These are phyloP conservation scores for Samia ricini DNA, from an alignment of 1,140 invertebrate genomes.

Conservation along the genomic window DNA sequence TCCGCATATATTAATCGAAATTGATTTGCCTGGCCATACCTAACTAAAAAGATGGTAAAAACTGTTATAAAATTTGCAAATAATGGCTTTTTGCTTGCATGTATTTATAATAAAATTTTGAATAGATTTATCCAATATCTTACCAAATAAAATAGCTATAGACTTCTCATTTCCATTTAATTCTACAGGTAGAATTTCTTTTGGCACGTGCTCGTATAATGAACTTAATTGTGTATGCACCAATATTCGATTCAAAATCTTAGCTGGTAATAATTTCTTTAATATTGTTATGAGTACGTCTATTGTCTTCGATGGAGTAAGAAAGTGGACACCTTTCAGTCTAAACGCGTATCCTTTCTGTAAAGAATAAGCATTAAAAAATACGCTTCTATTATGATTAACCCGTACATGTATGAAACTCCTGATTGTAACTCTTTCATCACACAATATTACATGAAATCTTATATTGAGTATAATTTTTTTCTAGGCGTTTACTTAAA, in stretches of 20 bases:
- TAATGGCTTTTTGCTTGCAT: too few relatives aligned
- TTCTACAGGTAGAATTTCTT: conserved; percentile 15
- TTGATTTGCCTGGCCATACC: too few relatives aligned
- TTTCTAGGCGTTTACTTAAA: too few relatives aligned
- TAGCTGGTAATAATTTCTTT: conserved; percentile 28
- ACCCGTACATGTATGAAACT: neutral
- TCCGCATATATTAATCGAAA: too few relatives aligned
- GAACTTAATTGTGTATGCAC: neutral
- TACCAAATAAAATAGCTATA: conserved; percentile 6
- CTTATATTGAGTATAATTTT: too few relatives aligned
- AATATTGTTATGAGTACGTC: conserved; percentile 27
- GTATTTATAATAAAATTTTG: neutral
- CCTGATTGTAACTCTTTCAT: neutral
- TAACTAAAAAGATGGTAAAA: too few relatives aligned
- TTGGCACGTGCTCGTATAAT: conserved; percentile 15
- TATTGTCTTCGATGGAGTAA: conserved; percentile 32
- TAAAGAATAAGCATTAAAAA: too few relatives aligned
- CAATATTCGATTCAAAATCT: conserved; percentile 9
- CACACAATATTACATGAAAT: neutral
- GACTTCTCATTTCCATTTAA: conserved; percentile 13
- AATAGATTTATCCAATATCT: conserved; percentile 4
- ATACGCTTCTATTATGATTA: neutral
- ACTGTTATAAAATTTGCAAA: too few relatives aligned
- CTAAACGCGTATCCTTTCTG: conserved; percentile 23
- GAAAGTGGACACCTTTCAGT: conserved; percentile 31